Evolutionary conservation across 2,797 vertebrate species (phyloP).

Genomic region (Bufotes viridis): DNA sequence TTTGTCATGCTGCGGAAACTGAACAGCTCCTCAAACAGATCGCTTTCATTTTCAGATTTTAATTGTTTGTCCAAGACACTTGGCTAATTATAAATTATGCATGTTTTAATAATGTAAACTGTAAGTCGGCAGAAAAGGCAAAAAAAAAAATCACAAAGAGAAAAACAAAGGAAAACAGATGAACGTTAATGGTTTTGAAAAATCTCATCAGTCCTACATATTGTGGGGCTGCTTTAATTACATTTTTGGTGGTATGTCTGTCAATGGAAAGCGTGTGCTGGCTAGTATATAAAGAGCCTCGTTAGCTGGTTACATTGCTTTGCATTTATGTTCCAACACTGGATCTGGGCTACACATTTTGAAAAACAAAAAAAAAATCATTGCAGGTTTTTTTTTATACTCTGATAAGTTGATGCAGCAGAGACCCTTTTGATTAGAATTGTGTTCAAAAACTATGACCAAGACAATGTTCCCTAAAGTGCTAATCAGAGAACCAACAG

Average conservation of each 20-base stretch:
- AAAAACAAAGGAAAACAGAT: constrained; percentile 7
- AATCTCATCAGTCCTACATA: constrained; percentile 31
- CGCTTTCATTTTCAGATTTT: constrained; percentile 53
- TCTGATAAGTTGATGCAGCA: no score
- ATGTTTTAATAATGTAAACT: constrained; percentile 61
- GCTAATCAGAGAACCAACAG: not conserved
- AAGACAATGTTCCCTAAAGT: not conserved
- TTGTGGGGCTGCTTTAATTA: constrained; percentile 41
- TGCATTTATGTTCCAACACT: not conserved
- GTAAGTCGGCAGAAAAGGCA: constrained; percentile 46
- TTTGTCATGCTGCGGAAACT: constrained; percentile 23
- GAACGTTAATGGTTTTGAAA: constrained; percentile 41
- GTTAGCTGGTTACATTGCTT: not conserved
- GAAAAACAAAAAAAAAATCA: not conserved
- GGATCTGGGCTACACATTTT: not conserved
- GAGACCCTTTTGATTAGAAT: no score
- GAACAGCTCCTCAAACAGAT: constrained; percentile 48
- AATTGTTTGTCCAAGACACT: constrained; percentile 57
- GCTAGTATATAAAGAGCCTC: not conserved
- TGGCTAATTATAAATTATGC: constrained; percentile 61
- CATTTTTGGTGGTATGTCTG: constrained; percentile 14
- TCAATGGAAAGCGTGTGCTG: not conserved
- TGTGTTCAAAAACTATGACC: not conserved
- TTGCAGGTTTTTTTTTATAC: no score
- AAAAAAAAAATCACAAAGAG: constrained; percentile 9